These are phyloP conservation scores for Silurus meridionalis DNA, from an alignment of 2,113 vertebrate genomes.

Conservation along the genomic window DNA sequence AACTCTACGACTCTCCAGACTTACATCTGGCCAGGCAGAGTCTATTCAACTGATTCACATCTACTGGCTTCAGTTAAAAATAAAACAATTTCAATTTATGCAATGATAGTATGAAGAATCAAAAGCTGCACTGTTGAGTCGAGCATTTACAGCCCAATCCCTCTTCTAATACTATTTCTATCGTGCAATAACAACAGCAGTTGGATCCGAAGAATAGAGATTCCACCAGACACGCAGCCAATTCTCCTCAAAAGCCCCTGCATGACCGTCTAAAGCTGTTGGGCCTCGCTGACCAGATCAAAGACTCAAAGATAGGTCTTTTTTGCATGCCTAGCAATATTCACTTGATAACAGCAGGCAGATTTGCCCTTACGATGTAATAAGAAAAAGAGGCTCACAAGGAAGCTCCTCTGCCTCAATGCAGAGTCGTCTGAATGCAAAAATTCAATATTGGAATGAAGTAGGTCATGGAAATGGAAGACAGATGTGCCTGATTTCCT, in stretches of 20 bases:
- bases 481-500: slow-evolving; percentile 59
- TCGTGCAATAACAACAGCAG: slow-evolving; percentile 66
- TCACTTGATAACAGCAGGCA: slow-evolving; percentile 62
- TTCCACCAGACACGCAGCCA: slow-evolving; percentile 63
- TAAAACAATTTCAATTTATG: slow-evolving; percentile 11
- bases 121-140: slow-evolving; percentile 35
- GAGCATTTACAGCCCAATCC: slow-evolving; percentile 57
- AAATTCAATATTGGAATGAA: slow-evolving; percentile 56
- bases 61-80: background rate
- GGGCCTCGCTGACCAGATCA: slow-evolving; percentile 62
- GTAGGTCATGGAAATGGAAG: slow-evolving; percentile 50
- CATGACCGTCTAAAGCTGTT: slow-evolving; percentile 35
- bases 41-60: background rate
- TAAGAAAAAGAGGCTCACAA: slow-evolving; percentile 57
- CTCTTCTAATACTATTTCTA: slow-evolving; percentile 65
- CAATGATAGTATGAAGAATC: slow-evolving; percentile 41
- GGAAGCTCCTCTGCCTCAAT: slow-evolving; percentile 51
- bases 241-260: slow-evolving; percentile 45
- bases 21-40: background rate
- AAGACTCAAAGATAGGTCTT: slow-evolving; percentile 59
- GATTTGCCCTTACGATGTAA: slow-evolving; percentile 58
- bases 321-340: slow-evolving; percentile 62
- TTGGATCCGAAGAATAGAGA: slow-evolving; percentile 62
- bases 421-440: slow-evolving; percentile 45
- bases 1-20: background rate